These are phyloP conservation scores for Pelodytes ibericus DNA, from an alignment of 2,797 vertebrate species.

Conservation along the genomic window DNA sequence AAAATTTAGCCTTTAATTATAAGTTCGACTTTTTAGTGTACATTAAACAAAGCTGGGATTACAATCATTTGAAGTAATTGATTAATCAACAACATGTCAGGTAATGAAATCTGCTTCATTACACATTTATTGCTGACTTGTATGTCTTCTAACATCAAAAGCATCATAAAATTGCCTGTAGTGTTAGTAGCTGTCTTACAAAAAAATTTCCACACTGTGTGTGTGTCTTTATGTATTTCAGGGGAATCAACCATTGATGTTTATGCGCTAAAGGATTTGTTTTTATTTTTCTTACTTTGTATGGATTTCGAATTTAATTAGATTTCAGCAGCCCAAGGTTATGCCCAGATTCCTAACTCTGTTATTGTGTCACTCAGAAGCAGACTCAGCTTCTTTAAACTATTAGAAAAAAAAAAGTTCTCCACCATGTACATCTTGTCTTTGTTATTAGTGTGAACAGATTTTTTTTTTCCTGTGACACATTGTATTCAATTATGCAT, in stretches of 20 bases:
- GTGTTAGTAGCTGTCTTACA: background rate
- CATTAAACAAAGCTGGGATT: too few relatives aligned
- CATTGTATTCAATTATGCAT: too few relatives aligned
- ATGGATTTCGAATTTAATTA: constrained; percentile 39
- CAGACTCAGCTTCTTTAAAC: constrained; percentile 6
- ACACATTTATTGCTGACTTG: too few relatives aligned
- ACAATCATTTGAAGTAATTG: too few relatives aligned
- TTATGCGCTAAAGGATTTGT: constrained; percentile 31
- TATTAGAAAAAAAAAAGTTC: constrained; percentile 7
- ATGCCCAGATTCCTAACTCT: constrained; percentile 10
- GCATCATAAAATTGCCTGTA: background rate
- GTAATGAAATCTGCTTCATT: too few relatives aligned
- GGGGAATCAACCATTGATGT: constrained; percentile 14
- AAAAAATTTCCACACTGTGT: too few relatives aligned
- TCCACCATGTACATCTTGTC: background rate
- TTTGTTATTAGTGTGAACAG: background rate
- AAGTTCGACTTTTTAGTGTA: too few relatives aligned
- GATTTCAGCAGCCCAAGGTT: constrained; percentile 34
- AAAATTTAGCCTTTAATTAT: too few relatives aligned
- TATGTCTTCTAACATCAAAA: too few relatives aligned
- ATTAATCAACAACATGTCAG: too few relatives aligned
- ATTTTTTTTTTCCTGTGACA: background rate
- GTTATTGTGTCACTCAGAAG: constrained; percentile 13
- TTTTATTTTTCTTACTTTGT: constrained; percentile 17
- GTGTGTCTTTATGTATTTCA: too few relatives aligned